Evolutionary conservation across 2,113 vertebrate genomes (phyloP), one percentile per base, ranked within the genome.

Genomic region (Ailurus styani): DNA sequence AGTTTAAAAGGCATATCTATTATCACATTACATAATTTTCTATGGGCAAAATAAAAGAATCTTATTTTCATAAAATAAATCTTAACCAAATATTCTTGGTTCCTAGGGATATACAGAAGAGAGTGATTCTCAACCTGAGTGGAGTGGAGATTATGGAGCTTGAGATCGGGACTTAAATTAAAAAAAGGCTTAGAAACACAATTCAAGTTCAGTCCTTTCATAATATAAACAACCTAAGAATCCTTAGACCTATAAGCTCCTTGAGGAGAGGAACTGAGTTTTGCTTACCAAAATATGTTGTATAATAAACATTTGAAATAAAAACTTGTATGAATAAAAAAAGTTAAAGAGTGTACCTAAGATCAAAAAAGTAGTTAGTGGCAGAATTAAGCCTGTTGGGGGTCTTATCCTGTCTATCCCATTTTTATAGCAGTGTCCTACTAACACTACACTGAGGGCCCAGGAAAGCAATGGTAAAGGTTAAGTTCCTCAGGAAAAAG

Each of bases 51-150:
- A 90, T 66, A 27, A 70, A 93, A 66, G 68, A 60, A 70, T 50
- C 64, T 55, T 57, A 89, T 42, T 93, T 96, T 86, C 29, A 79
- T 54, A 90, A 94, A 79, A 81, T 27, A 90, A 79, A 79, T 85
- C 14, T 42, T 50, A 68, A 89, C n/a, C 40, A 89, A 94, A 91
- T 40, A 78, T 86, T 87, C 37, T 66, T 68, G 25, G 17, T 73
- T 72, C 37, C 47, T 73, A 47, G 18, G 31, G 15, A 86, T 81
- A 75, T 23, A 90, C 50, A 77, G 40, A 81, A 66, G 11, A 88
- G 42, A 57, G 2, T 60, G 21, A 95, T 83, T 81, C 42, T 78
- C 57, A 78, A 72, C 7, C n/a, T 78, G 3, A 68, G 17, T 40
- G 29, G 20, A 60, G 52, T 70, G n/a, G 27, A 54, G 4, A 25